A percentile compares a stretch with the other conserved stretches of the same genome.
Conservation (phyloP, 23 tunicate genomes). For the Styela clava region DNA sequence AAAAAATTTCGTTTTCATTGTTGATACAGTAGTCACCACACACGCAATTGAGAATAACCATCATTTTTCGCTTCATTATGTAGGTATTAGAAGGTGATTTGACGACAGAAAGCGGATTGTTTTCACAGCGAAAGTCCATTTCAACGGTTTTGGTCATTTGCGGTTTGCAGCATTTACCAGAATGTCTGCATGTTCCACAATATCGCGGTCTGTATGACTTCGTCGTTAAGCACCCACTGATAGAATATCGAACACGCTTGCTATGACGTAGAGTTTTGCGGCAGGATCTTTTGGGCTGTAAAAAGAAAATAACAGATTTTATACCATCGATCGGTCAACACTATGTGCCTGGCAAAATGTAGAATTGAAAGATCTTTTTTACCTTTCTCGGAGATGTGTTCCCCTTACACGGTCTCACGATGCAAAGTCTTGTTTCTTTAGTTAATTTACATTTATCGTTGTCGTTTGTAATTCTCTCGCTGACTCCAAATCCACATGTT, state of each 20-base stretch:
- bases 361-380: no score
- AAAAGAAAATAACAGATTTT: constrained; percentile 6
- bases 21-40: constrained; percentile 15
- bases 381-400: constrained; percentile 17
- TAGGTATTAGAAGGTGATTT: neutral
- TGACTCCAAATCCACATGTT: constrained; percentile 87
- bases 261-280: constrained; percentile 37
- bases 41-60: constrained; percentile 15
- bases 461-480: constrained; percentile 82
- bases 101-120: neutral
- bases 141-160: constrained; percentile 45
- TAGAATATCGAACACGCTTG: constrained; percentile 53
- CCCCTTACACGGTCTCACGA: constrained; percentile 61
- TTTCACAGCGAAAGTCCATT: constrained; percentile 52
- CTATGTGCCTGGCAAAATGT: no score
- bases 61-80: constrained; percentile 9
- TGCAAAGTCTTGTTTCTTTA: constrained; percentile 69
- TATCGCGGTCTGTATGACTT: constrained; percentile 67
- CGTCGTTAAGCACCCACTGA: constrained; percentile 73
- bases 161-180: constrained; percentile 70
- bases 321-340: no score
- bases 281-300: constrained; percentile 57
- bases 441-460: constrained; percentile 68
- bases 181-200: constrained; percentile 60
- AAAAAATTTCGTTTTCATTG: constrained; percentile 27